Evolutionary conservation across 2,888 invertebrate species (phyloP).

Genomic region (Dilophus febrilis): DNA sequence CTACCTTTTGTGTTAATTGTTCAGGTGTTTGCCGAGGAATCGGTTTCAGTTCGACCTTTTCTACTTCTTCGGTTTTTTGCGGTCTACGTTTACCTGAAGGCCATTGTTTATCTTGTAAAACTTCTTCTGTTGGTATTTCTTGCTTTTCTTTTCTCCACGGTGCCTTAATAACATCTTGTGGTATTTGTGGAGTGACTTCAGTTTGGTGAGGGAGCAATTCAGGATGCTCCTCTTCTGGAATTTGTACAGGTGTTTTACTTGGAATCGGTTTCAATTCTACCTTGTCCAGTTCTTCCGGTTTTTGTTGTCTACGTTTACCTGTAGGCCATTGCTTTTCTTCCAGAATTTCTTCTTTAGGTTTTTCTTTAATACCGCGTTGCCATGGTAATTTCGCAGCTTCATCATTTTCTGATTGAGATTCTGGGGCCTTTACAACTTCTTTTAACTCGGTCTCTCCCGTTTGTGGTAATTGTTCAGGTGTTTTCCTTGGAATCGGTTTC

Average conservation of each 20-base stretch:
- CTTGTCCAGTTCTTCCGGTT: constrained; percentile 11
- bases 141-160: constrained; percentile 12
- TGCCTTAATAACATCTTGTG: constrained; percentile 9
- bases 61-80: constrained; percentile 19
- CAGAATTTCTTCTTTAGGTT: constrained; percentile 12
- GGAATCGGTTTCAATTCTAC: constrained; percentile 22
- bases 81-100: constrained; percentile 7
- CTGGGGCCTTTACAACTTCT: constrained; percentile 8
- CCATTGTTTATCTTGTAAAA: constrained; percentile 16
- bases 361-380: background rate
- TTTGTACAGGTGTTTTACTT: constrained; percentile 8
- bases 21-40: constrained; percentile 29
- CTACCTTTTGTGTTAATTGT: constrained; percentile 8
- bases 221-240: too few species aligned
- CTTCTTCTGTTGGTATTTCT: constrained; percentile 19
- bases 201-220: too few species aligned
- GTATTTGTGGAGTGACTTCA: background rate
- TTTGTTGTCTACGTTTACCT: constrained; percentile 10
- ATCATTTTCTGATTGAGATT: background rate
- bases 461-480: constrained; percentile 12
- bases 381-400: constrained; percentile 16
- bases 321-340: constrained; percentile 9
- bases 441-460: constrained; percentile 8
- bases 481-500: constrained; percentile 14
- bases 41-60: constrained; percentile 31